These are phyloP conservation scores for Spilogale gracilis DNA, from an alignment of 2,113 vertebrate species.

Conservation along the genomic window DNA sequence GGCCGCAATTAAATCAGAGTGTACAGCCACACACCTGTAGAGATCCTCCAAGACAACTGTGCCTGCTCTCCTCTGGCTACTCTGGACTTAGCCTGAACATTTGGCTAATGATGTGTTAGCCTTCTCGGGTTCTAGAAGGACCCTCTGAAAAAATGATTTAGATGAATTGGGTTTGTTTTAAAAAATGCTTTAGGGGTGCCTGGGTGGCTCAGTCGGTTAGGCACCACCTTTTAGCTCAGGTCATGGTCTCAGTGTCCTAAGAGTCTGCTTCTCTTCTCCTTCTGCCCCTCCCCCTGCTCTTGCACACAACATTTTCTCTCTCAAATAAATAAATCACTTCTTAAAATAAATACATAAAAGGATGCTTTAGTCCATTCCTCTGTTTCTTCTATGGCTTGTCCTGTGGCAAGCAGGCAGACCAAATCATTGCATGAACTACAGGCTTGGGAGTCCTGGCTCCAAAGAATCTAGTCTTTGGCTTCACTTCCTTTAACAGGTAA, in stretches of 20 bases:
- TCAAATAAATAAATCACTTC: not conserved
- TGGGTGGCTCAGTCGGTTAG: not conserved
- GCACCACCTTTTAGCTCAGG: not conserved
- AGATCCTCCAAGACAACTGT: not conserved
- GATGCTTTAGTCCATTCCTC: not conserved
- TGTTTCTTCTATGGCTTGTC: not conserved
- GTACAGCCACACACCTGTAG: not conserved
- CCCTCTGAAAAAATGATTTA: constrained; percentile 14
- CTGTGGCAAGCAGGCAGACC: not conserved
- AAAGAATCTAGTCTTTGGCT: not conserved
- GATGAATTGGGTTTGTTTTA: not conserved
- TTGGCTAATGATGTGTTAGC: constrained; percentile 10
- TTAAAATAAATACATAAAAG: not conserved
- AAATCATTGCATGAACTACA: not conserved
- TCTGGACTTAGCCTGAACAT: not conserved
- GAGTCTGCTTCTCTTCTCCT: not conserved
- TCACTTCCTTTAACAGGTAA: constrained; percentile 21
- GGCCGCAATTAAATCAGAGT: not conserved
- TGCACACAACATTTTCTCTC: not conserved
- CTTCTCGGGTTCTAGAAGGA: not conserved
- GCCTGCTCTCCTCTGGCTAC: not conserved
- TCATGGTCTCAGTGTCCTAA: not conserved
- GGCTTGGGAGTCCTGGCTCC: not conserved
- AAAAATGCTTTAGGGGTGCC: not conserved
- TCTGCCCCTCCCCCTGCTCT: not conserved